Evolutionary conservation across 2,797 vertebrate species (phyloP), one percentile per base, ranked within the genome.

Genomic region (Propithecus perrieri): DNA sequence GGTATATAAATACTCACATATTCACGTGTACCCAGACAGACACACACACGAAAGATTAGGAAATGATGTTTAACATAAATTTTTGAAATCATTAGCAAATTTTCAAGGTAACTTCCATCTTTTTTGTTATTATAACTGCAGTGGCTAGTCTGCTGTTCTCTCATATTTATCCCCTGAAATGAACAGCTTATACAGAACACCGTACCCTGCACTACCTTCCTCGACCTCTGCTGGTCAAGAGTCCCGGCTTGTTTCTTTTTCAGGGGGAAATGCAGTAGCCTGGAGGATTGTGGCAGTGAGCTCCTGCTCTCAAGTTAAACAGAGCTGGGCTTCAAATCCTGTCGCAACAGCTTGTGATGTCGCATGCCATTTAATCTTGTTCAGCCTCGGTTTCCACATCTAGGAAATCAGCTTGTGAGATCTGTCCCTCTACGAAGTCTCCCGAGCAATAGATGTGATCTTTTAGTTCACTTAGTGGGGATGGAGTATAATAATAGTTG

Each of bases 331-430:
- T 75, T 75, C 78, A 91, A 30, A 33, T 74, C 13, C 12, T 74
- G 28, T 38, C 22, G 5, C 18, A 43, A 24, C 1, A 55, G 22
- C 17, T n/a, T 71, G 48, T 69, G 38, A 67, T 4, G 5, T 33
- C 78, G 10, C 10, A 3, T 91, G 48, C 30, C 30, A 1, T 72
- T 85, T 76, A 71, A 50, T 12, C 50, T 74, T 61, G 17, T 35
- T 91, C 65, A 84, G 30, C 4, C 30, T 95, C 76, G 35, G 17
- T 80, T 87, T 96, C n/a, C 57, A 93, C 24, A 57, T 53, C 15
- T 50, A 75, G 65, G 87, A 87, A 89, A 20, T 65, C 86, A 86
- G 13, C 22, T 38, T 38, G 3, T 63, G 80, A 53, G 20, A 28
- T 46, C 63, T 59, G 41, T n/a, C 13, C 13, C 43, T 90, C 15